Evolutionary conservation across 2,113 vertebrate species (phyloP), one percentile per base, ranked within the genome.

Genomic region (Crotalus helleri): DNA sequence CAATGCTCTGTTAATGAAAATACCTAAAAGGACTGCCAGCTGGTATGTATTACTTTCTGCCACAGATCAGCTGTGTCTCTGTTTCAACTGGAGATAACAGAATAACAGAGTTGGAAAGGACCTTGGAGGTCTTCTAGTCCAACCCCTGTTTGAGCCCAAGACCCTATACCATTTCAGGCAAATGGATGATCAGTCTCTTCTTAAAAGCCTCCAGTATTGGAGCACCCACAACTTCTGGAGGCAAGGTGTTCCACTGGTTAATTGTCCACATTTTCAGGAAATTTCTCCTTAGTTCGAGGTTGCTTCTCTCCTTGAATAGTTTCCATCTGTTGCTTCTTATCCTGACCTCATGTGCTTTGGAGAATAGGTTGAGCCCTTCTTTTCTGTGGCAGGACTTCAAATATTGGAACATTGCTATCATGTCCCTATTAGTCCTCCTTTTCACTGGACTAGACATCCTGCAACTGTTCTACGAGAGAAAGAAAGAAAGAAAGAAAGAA

Each of bases 221-320:
- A 33, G 12, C 29, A 5, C 0, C 5, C 29, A n/a, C 1, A 69
- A 33, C 12, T n/a, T 33, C 64, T 69, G 29, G 12, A 0, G 4
- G 29, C 0, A n/a, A 69, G 1, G 0, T 0, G 29, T n/a, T 15
- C 29, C 29, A 12, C 24, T 29, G 26, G 10, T 29, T 49, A 49
- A 49, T 49, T 64, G 61, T 29, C 3, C 26, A n/a, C 26, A 13
- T 29, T 13, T 0, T 64, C 0, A 64, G 29, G 64, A 69, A n/a
- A 1, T 69, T 69, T n/a, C 61, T 69, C 29, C 1, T 69, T 2
- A 33, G 1, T 69, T n/a, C 29, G 2, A 69, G 0, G 64, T 33
- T 69, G 64, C 64, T 69, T 69, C 64, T 69, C 5, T 15, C 12
- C 46, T 46, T 15, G 64, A 1, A 6, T 2, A 33, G 0, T 69